A percentile compares a stretch with the other conserved stretches of the same genome.
These are phyloP conservation scores for Columba janthina DNA, from an alignment of 2,113 vertebrate genomes.

Conservation along the genomic window DNA sequence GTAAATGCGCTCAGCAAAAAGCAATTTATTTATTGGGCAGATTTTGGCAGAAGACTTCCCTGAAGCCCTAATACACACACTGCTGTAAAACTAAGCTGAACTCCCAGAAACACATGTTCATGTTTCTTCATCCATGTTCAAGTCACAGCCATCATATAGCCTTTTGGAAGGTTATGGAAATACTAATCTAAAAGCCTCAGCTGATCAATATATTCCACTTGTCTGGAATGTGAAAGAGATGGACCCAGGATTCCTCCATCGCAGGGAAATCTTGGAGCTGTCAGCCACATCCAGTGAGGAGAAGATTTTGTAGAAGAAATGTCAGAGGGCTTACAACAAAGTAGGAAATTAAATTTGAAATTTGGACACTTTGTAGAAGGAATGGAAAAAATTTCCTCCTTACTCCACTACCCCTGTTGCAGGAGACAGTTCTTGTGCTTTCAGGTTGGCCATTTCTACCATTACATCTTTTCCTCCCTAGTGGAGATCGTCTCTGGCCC, in stretches of 20 bases:
- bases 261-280: not conserved
- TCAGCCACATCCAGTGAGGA: not conserved
- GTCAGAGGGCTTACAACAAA: not conserved
- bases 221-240: not conserved
- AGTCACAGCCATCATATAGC: not conserved
- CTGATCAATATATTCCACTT: not conserved
- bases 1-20: not conserved
- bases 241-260: rapidly evolving
- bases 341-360: not conserved
- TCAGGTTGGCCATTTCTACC: not conserved
- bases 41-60: not conserved
- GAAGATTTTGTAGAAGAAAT: not conserved
- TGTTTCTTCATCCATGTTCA: not conserved
- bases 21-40: not conserved
- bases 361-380: not conserved
- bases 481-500: not conserved
- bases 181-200: not conserved
- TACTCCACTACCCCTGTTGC: not conserved
- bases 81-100: not conserved
- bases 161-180: not conserved
- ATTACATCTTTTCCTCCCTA: not conserved
- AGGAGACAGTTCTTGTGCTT: not conserved
- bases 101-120: not conserved
- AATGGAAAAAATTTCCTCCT: not conserved
- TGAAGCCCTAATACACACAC: not conserved